These are phyloP conservation scores for Eristalis tenax DNA, from an alignment of 2,888 invertebrate species.

Conservation along the genomic window DNA sequence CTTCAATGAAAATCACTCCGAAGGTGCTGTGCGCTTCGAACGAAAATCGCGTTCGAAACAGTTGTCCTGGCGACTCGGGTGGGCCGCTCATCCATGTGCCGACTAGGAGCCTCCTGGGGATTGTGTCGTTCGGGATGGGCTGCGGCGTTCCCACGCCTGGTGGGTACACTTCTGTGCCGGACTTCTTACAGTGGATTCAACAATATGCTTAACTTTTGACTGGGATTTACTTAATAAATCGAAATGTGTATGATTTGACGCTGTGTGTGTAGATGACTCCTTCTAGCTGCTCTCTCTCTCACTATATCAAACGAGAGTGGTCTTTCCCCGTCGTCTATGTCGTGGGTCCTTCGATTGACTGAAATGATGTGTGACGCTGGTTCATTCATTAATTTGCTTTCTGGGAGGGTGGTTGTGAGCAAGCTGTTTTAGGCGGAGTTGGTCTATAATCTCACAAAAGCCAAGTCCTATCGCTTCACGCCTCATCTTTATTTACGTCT, in stretches of 20 bases:
- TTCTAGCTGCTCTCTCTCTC: too few relatives aligned
- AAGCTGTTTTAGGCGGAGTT: too few relatives aligned
- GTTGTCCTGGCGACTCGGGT: conserved; percentile 40
- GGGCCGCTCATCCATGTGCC: conserved; percentile 23
- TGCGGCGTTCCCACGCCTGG: conserved; percentile 6
- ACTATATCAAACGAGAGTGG: too few relatives aligned
- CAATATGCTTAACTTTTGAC: background rate
- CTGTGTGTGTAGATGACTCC: too few relatives aligned
- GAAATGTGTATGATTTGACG: background rate
- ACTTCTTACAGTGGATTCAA: background rate
- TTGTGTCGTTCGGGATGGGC: conserved; percentile 29
- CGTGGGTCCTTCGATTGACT: background rate
- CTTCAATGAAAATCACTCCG: background rate
- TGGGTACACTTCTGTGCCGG: conserved; percentile 24
- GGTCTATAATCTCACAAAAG: too few relatives aligned
- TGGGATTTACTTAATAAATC: background rate
- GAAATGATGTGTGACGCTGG: too few relatives aligned
- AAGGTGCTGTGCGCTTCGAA: background rate
- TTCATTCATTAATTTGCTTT: too few relatives aligned
- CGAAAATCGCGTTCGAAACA: background rate
- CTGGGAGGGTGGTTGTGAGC: too few relatives aligned
- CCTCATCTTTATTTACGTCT: too few relatives aligned
- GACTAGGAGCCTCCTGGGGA: conserved; percentile 16
- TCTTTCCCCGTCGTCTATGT: too few relatives aligned
- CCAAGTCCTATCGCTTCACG: too few relatives aligned